A percentile compares a stretch with the other conserved stretches of the same genome.
These are phyloP conservation scores for Lagopus muta DNA, from an alignment of 2,113 vertebrate genomes.

Conservation along the genomic window DNA sequence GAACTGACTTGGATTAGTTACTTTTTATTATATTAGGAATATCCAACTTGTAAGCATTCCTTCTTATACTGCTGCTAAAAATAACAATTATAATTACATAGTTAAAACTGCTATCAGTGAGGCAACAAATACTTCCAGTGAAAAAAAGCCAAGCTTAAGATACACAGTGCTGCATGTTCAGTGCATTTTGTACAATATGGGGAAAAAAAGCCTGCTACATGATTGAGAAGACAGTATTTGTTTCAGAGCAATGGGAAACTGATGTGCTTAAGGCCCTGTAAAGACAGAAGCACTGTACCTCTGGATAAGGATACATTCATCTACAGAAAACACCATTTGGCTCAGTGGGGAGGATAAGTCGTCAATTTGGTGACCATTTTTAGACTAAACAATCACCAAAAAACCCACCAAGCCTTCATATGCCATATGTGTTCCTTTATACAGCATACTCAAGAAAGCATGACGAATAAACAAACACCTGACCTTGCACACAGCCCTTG, in stretches of 20 bases:
- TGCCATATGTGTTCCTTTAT: neutral
- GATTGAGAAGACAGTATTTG: neutral
- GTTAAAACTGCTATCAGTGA: neutral
- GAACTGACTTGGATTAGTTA: neutral
- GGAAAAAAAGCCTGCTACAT: neutral
- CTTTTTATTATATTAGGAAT: neutral
- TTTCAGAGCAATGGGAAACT: neutral
- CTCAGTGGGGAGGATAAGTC: neutral
- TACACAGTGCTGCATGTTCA: neutral
- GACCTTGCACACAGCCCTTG: neutral
- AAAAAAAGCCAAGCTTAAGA: neutral
- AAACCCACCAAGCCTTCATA: neutral
- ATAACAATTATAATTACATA: neutral
- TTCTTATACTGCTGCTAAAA: neutral
- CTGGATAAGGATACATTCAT: neutral
- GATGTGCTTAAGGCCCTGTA: neutral
- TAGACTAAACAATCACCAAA: neutral
- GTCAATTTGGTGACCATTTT: neutral
- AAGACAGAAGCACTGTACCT: neutral
- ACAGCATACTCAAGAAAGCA: neutral
- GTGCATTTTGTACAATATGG: neutral
- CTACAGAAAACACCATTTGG: neutral
- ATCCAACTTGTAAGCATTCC: neutral
- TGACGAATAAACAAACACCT: neutral
- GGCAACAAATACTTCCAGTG: neutral